A percentile compares a stretch with the other conserved stretches of the same genome.
Conservation (phyloP, 1,140 invertebrate species). For the Drosophila biarmipes region DNA sequence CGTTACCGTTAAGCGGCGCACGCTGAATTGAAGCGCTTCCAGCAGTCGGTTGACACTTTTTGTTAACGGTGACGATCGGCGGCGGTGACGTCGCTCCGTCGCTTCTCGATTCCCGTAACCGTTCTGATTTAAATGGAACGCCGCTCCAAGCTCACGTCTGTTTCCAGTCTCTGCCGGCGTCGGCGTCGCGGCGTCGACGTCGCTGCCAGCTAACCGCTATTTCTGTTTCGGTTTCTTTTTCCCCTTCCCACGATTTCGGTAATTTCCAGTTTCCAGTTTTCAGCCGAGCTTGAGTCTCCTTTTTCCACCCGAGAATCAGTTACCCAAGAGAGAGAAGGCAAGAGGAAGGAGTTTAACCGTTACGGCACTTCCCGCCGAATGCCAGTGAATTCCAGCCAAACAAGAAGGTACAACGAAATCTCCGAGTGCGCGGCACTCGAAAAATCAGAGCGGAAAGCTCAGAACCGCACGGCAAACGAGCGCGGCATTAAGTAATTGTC, state of each 20-base stretch:
- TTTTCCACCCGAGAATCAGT: not conserved
- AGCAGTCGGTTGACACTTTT: constrained; percentile 70
- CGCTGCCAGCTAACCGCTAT: constrained; percentile 28
- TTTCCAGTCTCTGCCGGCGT: constrained; percentile 48
- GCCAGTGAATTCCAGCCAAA: constrained; percentile 25
- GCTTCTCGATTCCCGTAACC: constrained; percentile 46
- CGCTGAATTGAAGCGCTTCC: constrained; percentile 75
- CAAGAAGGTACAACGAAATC: constrained; percentile 18
- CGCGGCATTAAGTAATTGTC: constrained; percentile 39
- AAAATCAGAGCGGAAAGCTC: constrained; percentile 28
- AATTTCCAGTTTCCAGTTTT: constrained; percentile 11
- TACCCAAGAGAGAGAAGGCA: not conserved
- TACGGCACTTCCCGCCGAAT: constrained; percentile 52
- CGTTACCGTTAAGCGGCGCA: constrained; percentile 77
- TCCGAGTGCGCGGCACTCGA: constrained; percentile 7
- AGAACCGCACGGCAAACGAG: constrained; percentile 20
- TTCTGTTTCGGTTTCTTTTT: constrained; percentile 10
- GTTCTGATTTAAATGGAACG: constrained; percentile 73
- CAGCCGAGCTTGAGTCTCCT: constrained; percentile 5
- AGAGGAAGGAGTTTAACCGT: constrained; percentile 25
- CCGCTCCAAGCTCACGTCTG: constrained; percentile 71
- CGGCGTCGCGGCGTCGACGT: constrained; percentile 20
- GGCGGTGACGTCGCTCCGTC: constrained; percentile 43
- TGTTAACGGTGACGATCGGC: constrained; percentile 56
- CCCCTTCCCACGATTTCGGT: constrained; percentile 5